Evolutionary conservation across 2,113 vertebrate genomes (phyloP).

Genomic region (Amblyopsis rosae): DNA sequence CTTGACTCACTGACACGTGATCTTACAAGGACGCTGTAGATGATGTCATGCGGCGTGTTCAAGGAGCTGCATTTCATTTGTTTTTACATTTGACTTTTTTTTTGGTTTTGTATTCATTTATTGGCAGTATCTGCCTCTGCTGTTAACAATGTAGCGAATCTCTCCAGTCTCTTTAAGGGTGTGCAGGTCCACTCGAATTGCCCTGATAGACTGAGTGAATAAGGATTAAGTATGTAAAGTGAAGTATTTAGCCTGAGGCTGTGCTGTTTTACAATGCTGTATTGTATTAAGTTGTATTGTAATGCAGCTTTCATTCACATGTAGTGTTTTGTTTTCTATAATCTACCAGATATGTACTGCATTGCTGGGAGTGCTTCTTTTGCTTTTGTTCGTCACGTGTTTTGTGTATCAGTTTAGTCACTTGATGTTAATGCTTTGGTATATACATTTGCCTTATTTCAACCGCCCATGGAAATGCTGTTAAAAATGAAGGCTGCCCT

Average conservation of each 20-base stretch:
- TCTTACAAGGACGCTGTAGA: conserved; percentile 45
- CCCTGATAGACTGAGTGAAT: conserved; percentile 26
- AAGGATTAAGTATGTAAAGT: conserved; percentile 37
- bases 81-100: conserved; percentile 24
- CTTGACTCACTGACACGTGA: conserved; percentile 43
- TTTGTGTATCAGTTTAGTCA: conserved; percentile 55
- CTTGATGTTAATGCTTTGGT: conserved; percentile 49
- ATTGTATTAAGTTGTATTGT: conserved; percentile 2
- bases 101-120: conserved; percentile 59
- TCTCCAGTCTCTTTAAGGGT: conserved; percentile 24
- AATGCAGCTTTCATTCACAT: conserved; percentile 40
- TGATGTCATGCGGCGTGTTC: conserved; percentile 27
- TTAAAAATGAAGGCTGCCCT: conserved; percentile 43
- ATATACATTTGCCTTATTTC: conserved; percentile 44
- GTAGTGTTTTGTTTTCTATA: conserved; percentile 32
- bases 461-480: conserved; percentile 65
- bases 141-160: conserved; percentile 55
- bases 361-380: conserved; percentile 47
- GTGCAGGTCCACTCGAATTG: conserved; percentile 7
- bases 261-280: conserved; percentile 38
- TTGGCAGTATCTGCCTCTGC: conserved; percentile 80
- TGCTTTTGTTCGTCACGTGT: conserved; percentile 35
- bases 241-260: conserved; percentile 40
- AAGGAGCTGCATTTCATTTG: conserved; percentile 1
- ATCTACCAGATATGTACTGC: conserved; percentile 32